Percentiles rank a stretch among this genome's conserved stretches.
phyloP scores from a whole-genome alignment of 2,888 invertebrate genomes.

The Drosophila multiciliata region DNA sequence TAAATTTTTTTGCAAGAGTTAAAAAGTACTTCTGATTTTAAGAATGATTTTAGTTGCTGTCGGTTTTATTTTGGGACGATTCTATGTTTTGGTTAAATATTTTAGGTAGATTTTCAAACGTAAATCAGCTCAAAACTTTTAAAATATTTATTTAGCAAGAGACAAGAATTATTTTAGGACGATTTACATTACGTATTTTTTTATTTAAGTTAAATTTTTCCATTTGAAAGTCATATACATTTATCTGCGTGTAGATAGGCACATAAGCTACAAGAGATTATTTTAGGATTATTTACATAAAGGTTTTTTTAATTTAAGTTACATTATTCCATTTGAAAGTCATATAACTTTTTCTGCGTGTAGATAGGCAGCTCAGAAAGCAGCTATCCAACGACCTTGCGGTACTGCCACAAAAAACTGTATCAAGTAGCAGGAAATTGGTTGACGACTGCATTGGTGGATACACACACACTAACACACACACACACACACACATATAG shows the following conservation, averaged over 20 bases:
- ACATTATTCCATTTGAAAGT: background rate
- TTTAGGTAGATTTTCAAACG: background rate
- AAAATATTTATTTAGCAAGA: background rate
- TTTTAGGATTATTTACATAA: background rate
- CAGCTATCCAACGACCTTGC: constrained; percentile 68
- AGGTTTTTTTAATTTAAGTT: background rate
- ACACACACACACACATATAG: background rate
- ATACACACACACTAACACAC: background rate
- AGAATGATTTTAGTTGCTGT: background rate
- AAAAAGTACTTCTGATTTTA: background rate
- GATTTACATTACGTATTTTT: background rate
- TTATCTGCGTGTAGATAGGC: too few species aligned
- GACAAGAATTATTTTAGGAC: background rate
- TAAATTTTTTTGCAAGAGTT: background rate
- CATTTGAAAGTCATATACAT: too few species aligned
- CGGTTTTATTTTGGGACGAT: too few species aligned
- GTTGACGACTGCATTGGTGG: constrained; percentile 67
- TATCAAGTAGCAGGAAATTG: constrained; percentile 80
- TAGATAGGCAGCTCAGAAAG: constrained; percentile 34
- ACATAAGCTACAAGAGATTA: background rate
- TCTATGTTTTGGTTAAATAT: background rate
- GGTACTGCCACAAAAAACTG: constrained; percentile 57
- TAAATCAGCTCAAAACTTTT: too few species aligned
- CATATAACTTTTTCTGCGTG: background rate
- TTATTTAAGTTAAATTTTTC: too few species aligned